A percentile compares a stretch with the other conserved stretches of the same genome.
Conservation (phyloP, 2,113 vertebrate genomes). For the Nettapus auritus region DNA sequence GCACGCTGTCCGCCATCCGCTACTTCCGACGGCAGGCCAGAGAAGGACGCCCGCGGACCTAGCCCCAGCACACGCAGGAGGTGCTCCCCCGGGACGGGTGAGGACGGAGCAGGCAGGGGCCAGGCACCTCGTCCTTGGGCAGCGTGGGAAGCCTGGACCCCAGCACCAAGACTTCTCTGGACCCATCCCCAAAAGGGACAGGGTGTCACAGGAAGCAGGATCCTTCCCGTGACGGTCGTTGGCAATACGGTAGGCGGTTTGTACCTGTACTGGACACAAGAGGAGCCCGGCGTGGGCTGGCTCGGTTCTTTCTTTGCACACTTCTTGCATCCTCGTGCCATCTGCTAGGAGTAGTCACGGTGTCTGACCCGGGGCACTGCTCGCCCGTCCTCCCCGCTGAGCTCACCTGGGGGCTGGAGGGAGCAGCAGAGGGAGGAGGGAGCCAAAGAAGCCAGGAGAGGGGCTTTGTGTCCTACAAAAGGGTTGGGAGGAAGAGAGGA, state of each 20-base stretch:
- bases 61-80: not conserved
- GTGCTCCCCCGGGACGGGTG: not conserved
- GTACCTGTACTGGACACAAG: not conserved
- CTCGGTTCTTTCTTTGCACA: not conserved
- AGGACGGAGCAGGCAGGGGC: not conserved
- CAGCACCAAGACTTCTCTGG: not conserved
- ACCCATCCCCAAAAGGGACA: not conserved
- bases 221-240: not conserved
- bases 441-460: not conserved
- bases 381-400: not conserved
- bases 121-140: not conserved
- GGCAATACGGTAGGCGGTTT: not conserved
- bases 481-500: not conserved
- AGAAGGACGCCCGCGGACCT: constrained; percentile 10
- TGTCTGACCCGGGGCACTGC: not conserved
- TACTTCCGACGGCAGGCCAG: constrained; percentile 85
- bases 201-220: not conserved
- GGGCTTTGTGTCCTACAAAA: not conserved
- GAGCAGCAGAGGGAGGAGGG: not conserved
- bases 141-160: not conserved
- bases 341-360: not conserved
- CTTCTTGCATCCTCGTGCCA: not conserved
- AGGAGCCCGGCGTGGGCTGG: not conserved
- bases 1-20: constrained; percentile 91
- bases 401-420: not conserved